phyloP scores from a whole-genome alignment of 1,140 invertebrate genomes.

The Pomacea maculata region DNA sequence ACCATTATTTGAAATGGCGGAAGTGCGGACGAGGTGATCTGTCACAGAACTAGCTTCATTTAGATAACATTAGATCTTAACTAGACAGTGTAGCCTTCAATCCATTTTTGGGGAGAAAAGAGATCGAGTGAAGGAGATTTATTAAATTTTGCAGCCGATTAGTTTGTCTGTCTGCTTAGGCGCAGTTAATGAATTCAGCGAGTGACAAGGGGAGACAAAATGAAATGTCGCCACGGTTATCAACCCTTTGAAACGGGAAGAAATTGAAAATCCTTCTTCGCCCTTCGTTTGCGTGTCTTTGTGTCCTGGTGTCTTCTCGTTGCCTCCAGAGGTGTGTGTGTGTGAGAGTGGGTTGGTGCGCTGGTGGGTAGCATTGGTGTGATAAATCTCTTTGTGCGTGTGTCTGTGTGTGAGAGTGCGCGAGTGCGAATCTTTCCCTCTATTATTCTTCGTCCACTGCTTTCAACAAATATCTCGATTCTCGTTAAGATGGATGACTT shows the following conservation, averaged over 20 bases:
- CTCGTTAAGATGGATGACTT: too few relatives aligned
- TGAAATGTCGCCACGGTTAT: constrained; percentile 16
- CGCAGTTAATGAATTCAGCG: constrained; percentile 20
- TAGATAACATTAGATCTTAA: background rate
- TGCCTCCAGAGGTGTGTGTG: too few relatives aligned
- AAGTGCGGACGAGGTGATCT: too few relatives aligned
- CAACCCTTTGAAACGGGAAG: background rate
- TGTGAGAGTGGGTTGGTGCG: too few relatives aligned
- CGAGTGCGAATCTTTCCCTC: background rate
- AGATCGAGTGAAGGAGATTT: background rate
- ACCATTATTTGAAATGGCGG: too few relatives aligned
- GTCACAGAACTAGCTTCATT: too few relatives aligned
- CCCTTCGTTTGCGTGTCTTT: constrained; percentile 5
- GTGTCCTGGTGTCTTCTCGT: background rate
- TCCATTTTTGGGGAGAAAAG: background rate
- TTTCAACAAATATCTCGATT: too few relatives aligned
- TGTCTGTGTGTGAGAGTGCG: constrained; percentile 10
- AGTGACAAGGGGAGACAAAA: constrained; percentile 20
- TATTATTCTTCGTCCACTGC: too few relatives aligned
- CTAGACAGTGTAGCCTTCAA: background rate
- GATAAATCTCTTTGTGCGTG: background rate
- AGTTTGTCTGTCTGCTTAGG: background rate
- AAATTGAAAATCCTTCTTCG: constrained; percentile 18
- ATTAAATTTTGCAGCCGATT: constrained; percentile 12
- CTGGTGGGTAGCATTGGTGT: too few relatives aligned